phyloP scores from a whole-genome alignment of 2,113 vertebrate species.

The Chroicocephalus ridibundus region DNA sequence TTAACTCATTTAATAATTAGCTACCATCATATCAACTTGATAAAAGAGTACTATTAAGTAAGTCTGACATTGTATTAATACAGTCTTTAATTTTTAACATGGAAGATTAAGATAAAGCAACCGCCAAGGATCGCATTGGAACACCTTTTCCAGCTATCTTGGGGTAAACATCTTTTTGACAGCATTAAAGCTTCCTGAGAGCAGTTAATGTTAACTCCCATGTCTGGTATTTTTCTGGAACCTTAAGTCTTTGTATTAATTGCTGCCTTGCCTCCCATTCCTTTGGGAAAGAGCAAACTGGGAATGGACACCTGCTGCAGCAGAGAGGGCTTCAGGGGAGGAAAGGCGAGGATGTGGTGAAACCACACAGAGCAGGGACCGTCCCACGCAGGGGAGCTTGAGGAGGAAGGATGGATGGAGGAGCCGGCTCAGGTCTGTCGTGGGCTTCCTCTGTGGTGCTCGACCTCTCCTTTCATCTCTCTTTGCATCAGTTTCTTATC shows the following conservation, averaged over 20 bases:
- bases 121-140: neutral
- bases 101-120: constrained; percentile 28
- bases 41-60: constrained; percentile 56
- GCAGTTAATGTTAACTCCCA: neutral
- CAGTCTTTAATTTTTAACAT: constrained; percentile 56
- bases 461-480: neutral
- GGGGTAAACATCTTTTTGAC: neutral
- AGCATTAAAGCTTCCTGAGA: neutral
- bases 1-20: constrained; percentile 65
- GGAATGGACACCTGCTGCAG: neutral
- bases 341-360: neutral
- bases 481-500: neutral
- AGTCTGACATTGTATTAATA: constrained; percentile 50
- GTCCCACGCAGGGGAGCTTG: accelerated
- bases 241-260: neutral
- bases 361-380: accelerated
- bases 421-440: accelerated
- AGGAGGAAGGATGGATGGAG: neutral
- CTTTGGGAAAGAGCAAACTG: neutral
- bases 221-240: neutral
- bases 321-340: neutral
- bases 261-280: neutral
- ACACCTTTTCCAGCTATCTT: neutral
- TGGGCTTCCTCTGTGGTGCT: neutral
- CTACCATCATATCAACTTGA: constrained; percentile 52